phyloP scores from a whole-genome alignment of 2,797 vertebrate species.

The Urophycis tenuis region DNA sequence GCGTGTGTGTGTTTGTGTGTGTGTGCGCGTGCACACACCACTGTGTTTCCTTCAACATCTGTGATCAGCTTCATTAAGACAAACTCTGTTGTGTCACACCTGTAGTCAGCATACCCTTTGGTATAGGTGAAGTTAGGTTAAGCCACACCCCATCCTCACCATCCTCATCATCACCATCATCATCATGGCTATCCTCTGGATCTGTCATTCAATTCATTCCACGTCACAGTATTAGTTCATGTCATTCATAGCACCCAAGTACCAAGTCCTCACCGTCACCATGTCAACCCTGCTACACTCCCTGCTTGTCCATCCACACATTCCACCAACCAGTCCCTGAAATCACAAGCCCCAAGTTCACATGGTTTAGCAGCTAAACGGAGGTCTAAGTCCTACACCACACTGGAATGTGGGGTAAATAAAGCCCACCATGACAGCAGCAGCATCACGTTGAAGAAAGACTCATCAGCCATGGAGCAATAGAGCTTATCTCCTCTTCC shows the following conservation, averaged over 20 bases:
- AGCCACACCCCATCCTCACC: slow-evolving; percentile 21
- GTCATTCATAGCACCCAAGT: background rate
- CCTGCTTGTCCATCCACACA: slow-evolving; percentile 16
- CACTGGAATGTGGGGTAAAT: background rate
- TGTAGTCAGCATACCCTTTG: slow-evolving; percentile 61
- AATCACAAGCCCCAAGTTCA: slow-evolving; percentile 17
- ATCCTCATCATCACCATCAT: slow-evolving; percentile 18
- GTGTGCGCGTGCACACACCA: slow-evolving; percentile 12
- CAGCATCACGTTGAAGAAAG: background rate
- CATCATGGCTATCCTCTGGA: background rate
- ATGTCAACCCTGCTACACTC: slow-evolving; percentile 17
- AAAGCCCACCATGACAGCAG: background rate
- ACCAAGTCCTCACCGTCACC: background rate
- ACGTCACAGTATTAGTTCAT: slow-evolving; percentile 2
- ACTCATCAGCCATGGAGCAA: background rate
- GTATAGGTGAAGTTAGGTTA: slow-evolving; percentile 51
- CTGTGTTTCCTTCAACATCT: slow-evolving; percentile 8
- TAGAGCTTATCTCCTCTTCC: background rate
- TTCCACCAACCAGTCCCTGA: slow-evolving; percentile 11
- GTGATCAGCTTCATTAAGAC: background rate
- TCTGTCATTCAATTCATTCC: background rate
- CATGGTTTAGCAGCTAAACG: slow-evolving; percentile 61
- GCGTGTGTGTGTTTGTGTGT: slow-evolving; percentile 4
- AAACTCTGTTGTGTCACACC: slow-evolving; percentile 23
- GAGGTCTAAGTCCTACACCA: slow-evolving; percentile 16